Evolutionary conservation across 30 jellyfish, hydroid and myxozoan species (phyloP).

Genomic region (Kudoa iwatai): DNA sequence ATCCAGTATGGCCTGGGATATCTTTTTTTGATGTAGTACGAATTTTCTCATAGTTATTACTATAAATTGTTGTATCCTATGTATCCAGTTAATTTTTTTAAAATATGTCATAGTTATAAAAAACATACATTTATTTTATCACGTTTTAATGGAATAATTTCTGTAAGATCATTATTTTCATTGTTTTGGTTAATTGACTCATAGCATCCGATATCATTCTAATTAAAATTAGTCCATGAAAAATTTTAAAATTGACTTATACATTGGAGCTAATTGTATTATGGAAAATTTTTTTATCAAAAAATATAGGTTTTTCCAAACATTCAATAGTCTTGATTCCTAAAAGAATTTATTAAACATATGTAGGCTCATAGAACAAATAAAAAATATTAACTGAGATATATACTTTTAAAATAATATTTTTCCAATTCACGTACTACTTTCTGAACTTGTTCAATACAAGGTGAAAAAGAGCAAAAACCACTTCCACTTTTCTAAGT

Average conservation of each 20-base stretch:
- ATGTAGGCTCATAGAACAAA: background rate
- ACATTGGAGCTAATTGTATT: too few relatives aligned
- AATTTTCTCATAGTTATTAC: too few relatives aligned
- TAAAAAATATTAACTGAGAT: background rate
- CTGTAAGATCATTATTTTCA: too few relatives aligned
- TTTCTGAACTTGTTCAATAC: slow-evolving; percentile 63
- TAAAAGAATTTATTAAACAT: background rate
- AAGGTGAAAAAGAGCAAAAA: slow-evolving; percentile 64
- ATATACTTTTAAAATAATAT: slow-evolving; percentile 23
- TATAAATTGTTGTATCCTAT: too few relatives aligned
- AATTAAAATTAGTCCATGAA: too few relatives aligned
- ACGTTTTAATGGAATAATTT: too few relatives aligned
- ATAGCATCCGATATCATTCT: too few relatives aligned
- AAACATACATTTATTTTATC: too few relatives aligned
- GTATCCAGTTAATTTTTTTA: too few relatives aligned
- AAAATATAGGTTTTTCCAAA: slow-evolving; percentile 8
- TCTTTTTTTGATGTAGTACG: slow-evolving; percentile 8
- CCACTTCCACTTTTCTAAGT: slow-evolving; percentile 42
- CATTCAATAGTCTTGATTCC: slow-evolving; percentile 33
- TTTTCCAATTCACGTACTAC: slow-evolving; percentile 9
- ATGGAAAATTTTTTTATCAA: too few relatives aligned
- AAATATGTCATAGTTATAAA: too few relatives aligned
- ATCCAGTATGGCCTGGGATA: slow-evolving; percentile 92
- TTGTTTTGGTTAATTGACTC: too few relatives aligned
- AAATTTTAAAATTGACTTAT: background rate